These are phyloP conservation scores for Spisula solida DNA, from an alignment of 2,888 invertebrate genomes.

Conservation along the genomic window DNA sequence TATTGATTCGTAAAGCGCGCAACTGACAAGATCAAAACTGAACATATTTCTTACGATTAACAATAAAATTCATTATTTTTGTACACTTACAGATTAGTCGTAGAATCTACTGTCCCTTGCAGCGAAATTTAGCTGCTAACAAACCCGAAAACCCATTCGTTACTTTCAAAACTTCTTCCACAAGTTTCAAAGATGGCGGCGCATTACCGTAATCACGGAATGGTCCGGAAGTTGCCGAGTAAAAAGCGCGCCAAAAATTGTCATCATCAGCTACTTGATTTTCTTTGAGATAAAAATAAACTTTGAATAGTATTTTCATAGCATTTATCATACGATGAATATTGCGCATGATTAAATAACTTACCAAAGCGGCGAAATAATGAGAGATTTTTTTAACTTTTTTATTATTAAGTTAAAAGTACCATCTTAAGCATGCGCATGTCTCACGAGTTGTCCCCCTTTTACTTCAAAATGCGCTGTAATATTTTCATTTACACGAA, in stretches of 20 bases:
- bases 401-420: too few relatives aligned
- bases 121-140: background rate
- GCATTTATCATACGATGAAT: too few relatives aligned
- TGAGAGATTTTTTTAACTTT: too few relatives aligned
- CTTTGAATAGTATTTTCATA: too few relatives aligned
- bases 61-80: background rate
- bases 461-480: too few relatives aligned
- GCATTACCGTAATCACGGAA: constrained; percentile 63
- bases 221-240: constrained; percentile 63
- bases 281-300: too few relatives aligned
- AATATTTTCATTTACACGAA: too few relatives aligned
- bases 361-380: too few relatives aligned
- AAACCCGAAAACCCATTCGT: constrained; percentile 4
- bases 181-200: constrained; percentile 72
- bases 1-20: constrained; percentile 53
- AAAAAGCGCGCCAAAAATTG: constrained; percentile 51
- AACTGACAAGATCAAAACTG: constrained; percentile 44
- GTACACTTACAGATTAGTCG: constrained; percentile 8
- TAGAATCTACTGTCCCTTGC: background rate
- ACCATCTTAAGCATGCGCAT: too few relatives aligned
- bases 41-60: background rate
- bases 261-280: background rate
- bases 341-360: too few relatives aligned
- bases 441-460: too few relatives aligned
- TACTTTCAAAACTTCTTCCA: constrained; percentile 45